These are phyloP conservation scores for Dolichoris vasculosae DNA, from an alignment of 1,140 invertebrate genomes.

Conservation along the genomic window DNA sequence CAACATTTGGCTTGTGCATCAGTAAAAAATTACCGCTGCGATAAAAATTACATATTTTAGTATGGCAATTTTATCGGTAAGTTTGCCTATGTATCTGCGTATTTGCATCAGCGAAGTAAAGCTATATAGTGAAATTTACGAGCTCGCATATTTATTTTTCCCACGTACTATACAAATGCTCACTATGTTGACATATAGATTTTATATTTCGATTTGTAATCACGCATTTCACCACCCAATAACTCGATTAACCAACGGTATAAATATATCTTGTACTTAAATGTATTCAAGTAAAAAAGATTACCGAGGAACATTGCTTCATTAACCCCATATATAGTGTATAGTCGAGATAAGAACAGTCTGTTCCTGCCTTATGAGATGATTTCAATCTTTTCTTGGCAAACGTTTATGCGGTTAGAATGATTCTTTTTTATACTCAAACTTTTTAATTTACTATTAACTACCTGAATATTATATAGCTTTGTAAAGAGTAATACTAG, in stretches of 20 bases:
- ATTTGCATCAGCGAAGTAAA: background rate
- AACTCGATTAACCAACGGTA: background rate
- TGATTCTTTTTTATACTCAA: no score
- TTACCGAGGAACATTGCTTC: background rate
- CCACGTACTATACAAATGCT: background rate
- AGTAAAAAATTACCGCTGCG: background rate
- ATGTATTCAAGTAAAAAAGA: background rate
- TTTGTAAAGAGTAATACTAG: no score
- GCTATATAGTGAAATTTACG: background rate
- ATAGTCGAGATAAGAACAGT: no score
- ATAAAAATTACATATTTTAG: background rate
- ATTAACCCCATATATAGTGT: background rate
- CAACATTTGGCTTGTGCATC: background rate
- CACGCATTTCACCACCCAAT: background rate
- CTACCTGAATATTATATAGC: no score
- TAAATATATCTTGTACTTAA: no score
- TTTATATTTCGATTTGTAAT: background rate
- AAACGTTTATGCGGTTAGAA: no score
- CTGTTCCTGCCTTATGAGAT: no score
- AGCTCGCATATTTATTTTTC: background rate
- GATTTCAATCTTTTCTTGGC: no score
- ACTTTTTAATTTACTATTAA: no score
- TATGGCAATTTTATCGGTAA: background rate
- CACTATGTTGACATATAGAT: background rate
- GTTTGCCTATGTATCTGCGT: background rate